Conservation (phyloP, 2,113 vertebrate species). For the Nothoprocta perdicaria region DNA sequence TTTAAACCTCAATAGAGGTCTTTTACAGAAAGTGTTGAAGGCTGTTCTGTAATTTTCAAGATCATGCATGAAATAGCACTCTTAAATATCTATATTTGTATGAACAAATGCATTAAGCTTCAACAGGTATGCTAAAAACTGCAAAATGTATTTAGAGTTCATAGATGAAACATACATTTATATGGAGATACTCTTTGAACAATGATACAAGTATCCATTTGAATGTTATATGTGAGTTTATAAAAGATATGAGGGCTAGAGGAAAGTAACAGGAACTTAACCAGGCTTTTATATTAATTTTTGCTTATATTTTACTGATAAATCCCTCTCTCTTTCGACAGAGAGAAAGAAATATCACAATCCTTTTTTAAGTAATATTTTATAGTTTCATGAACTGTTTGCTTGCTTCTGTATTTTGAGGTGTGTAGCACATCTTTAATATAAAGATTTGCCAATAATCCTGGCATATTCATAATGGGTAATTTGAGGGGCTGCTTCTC, state of each 20-base stretch:
- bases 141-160: neutral
- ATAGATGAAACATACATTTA: neutral
- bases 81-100: neutral
- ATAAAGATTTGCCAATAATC: neutral
- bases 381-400: neutral
- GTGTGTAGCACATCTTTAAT: neutral
- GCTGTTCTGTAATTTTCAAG: neutral
- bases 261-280: neutral
- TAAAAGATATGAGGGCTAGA: neutral
- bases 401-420: neutral
- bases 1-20: neutral
- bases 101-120: neutral
- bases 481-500: neutral
- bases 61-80: neutral
- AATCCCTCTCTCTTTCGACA: neutral
- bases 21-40: neutral
- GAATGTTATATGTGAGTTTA: neutral
- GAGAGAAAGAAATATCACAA: neutral
- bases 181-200: neutral
- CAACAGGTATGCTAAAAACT: neutral
- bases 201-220: neutral
- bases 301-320: neutral
- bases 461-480: neutral
- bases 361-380: neutral
- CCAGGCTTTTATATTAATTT: neutral